Percentiles rank a stretch among this genome's conserved stretches.
phyloP scores from a whole-genome alignment of 1,140 invertebrate species.

The Sitophilus oryzae region DNA sequence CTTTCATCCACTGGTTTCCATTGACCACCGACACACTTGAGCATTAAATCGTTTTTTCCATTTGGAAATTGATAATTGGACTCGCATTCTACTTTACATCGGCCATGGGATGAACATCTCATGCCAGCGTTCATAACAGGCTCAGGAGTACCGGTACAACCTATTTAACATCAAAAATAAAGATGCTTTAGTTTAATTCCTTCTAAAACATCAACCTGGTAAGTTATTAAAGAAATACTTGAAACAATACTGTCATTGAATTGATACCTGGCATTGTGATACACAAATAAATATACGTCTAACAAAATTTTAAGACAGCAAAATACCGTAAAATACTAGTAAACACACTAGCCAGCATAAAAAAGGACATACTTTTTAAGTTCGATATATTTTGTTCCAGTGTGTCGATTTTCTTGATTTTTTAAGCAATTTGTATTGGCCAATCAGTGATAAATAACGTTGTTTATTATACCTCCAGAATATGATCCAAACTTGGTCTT shows the following conservation, averaged over 20 bases:
- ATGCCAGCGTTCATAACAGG: constrained; percentile 45
- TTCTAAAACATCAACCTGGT: too few species aligned
- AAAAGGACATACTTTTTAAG: too few species aligned
- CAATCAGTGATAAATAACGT: background rate
- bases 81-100: constrained; percentile 53
- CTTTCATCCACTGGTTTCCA: constrained; percentile 53
- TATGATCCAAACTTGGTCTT: constrained; percentile 2
- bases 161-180: constrained; percentile 25
- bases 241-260: too few species aligned
- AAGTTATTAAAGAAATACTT: too few species aligned
- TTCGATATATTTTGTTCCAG: too few species aligned
- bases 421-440: too few species aligned
- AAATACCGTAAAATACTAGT: too few species aligned
- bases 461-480: constrained; percentile 6
- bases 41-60: constrained; percentile 47
- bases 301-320: too few species aligned
- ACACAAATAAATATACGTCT: constrained; percentile 29
- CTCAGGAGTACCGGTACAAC: constrained; percentile 31
- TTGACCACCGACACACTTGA: constrained; percentile 50
- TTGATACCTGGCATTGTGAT: too few species aligned
- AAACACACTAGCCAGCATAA: too few species aligned
- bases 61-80: constrained; percentile 55
- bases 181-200: too few species aligned
- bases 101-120: constrained; percentile 44
- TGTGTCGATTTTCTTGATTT: too few species aligned